Percentiles rank a stretch among this genome's conserved stretches.
Evolutionary conservation across 1,140 invertebrate genomes (phyloP).

Genomic region (Trichogramma pretiosum): DNA sequence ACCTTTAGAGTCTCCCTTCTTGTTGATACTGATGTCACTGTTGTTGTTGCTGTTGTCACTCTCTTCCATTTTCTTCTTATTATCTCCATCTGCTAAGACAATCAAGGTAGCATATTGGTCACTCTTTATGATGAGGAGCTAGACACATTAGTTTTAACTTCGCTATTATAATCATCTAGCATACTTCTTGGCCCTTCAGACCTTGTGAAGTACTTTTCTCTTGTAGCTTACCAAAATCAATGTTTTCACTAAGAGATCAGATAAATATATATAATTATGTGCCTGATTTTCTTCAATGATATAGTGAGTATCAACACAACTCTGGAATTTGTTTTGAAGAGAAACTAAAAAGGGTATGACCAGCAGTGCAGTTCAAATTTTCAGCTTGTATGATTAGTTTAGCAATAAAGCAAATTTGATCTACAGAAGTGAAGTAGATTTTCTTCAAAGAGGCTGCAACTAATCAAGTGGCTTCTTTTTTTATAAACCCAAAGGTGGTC

Average conservation of each 20-base stretch:
- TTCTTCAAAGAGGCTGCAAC: conserved; percentile 11
- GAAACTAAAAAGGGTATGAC: conserved; percentile 25
- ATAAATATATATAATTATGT: no score
- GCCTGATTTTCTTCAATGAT: no score
- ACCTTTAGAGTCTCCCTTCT: conserved; percentile 42
- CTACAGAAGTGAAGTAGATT: conserved; percentile 6
- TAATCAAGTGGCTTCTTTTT: conserved; percentile 13
- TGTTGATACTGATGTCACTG: conserved; percentile 25
- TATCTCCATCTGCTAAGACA: conserved; percentile 48
- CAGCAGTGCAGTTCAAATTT: conserved; percentile 14
- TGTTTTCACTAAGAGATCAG: no score
- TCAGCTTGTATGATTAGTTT: conserved; percentile 10
- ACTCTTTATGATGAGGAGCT: conserved; percentile 25
- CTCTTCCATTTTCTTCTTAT: conserved; percentile 43
- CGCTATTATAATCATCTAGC: no score
- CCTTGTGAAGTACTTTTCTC: no score
- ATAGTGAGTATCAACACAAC: no score
- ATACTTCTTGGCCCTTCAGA: no score
- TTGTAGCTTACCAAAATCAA: no score
- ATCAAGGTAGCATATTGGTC: conserved; percentile 46
- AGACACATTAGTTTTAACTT: conserved; percentile 10
- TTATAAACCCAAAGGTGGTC: conserved; percentile 11
- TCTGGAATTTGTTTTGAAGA: conserved; percentile 22
- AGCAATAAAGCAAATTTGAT: conserved; percentile 12
- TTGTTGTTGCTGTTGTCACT: conserved; percentile 6